Evolutionary conservation across 2,113 vertebrate genomes (phyloP), one percentile per base, ranked within the genome.

Genomic region (Nibea albiflora): DNA sequence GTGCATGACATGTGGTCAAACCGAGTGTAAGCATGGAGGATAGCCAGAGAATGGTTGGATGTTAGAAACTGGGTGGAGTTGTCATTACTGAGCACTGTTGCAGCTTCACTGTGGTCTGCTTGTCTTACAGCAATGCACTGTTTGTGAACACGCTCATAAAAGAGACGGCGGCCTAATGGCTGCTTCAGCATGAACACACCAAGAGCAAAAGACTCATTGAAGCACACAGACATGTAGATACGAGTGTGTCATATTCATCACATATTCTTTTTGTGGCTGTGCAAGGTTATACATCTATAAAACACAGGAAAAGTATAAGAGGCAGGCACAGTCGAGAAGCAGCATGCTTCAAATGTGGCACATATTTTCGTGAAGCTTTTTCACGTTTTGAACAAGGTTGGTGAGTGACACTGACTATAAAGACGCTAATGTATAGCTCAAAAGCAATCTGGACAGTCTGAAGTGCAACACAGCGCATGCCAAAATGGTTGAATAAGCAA

Each of bases 321-420:
- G 70, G 80, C 86, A 94, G 78, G 87, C 84, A 90, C 66, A 80
- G 73, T 76, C 50, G 26, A 88, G 85, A 88, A 89, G 87, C 90
- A 92, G 80, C 94, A 94, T 94, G 93, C 94, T 89, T 58, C 11
- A 68, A 77, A 84, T 52, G n/a, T 88, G 68, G 35, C 69, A 71
- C 63, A 77, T 22, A 7, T 35, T 35, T 35, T 35, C 31, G 31
- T 35, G 28, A 31, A 17, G 56, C 44, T 49, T 39, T 60, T 67
- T 17, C 19, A 28, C 8, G 39, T 66, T 81, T 46, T 22, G 47
- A 74, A 56, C 19, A n/a, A 54, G 3, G 26, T 58, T 16, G 20
- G 58, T 57, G 52, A 68, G 15, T 47, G 24, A 63, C 28, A 72
- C 60, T 54, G 44, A 65, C 24, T 47, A n/a, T 22, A 24, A 82